phyloP scores from a whole-genome alignment of 2,113 vertebrate genomes.

The Pardalotus punctatus region DNA sequence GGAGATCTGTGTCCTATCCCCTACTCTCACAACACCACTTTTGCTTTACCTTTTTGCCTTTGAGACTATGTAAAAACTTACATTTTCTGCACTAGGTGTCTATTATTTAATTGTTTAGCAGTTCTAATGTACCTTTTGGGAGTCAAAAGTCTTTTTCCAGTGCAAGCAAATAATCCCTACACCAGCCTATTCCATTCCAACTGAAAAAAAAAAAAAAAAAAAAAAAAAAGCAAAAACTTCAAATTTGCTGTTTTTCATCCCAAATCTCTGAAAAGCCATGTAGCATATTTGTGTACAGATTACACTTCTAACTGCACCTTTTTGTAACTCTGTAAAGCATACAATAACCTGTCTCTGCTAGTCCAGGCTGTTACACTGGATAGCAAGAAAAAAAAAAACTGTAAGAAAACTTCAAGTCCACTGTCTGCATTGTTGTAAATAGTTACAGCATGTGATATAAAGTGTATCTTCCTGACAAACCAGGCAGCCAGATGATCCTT shows the following conservation, averaged over 20 bases:
- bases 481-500: not conserved
- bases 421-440: not conserved
- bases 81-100: not conserved
- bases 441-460: not conserved
- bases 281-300: not conserved
- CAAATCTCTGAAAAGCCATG: not conserved
- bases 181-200: not conserved
- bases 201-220: not conserved
- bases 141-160: not conserved
- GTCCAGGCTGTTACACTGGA: no score
- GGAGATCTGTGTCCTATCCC: not conserved
- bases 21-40: not conserved
- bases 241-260: not conserved
- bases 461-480: not conserved
- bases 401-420: not conserved
- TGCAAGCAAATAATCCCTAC: not conserved
- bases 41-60: not conserved
- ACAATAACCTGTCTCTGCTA: not conserved
- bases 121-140: not conserved
- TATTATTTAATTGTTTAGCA: not conserved
- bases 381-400: not conserved
- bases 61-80: not conserved
- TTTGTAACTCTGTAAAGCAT: not conserved
- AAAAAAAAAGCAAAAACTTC: not conserved
- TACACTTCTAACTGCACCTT: not conserved